phyloP scores from a whole-genome alignment of 1,140 invertebrate genomes.

The Zaprionus ornatus region DNA sequence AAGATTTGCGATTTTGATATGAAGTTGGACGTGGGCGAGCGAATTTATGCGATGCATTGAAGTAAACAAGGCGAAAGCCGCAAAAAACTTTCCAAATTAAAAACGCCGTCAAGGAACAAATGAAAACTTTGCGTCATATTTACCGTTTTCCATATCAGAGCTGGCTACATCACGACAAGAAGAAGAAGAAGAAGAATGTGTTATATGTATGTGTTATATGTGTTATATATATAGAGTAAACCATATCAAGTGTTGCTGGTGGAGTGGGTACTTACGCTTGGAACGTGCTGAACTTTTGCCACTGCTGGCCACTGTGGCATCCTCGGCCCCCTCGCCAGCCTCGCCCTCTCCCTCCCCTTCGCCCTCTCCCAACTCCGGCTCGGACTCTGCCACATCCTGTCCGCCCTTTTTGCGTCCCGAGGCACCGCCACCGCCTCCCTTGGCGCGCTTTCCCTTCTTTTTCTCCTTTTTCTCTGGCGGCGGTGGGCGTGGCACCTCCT shows the following conservation, averaged over 20 bases:
- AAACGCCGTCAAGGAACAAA: conserved; percentile 57
- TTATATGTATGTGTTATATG: background rate
- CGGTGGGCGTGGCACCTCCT: conserved; percentile 83
- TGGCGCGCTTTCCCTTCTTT: conserved; percentile 65
- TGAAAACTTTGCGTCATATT: conserved; percentile 46
- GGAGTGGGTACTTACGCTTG: conserved; percentile 49
- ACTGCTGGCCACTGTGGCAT: conserved; percentile 58
- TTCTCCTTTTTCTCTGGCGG: conserved; percentile 71
- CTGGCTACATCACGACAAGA: conserved; percentile 52
- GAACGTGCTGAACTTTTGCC: conserved; percentile 65
- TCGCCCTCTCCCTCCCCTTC: conserved; percentile 56
- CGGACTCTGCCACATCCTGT: conserved; percentile 55
- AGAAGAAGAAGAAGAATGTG: conserved; percentile 15
- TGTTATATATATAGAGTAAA: background rate
- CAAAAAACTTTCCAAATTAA: conserved; percentile 73
- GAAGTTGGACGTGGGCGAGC: conserved; percentile 59
- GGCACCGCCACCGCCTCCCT: conserved; percentile 58
- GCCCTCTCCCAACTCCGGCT: conserved; percentile 53
- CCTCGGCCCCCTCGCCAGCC: conserved; percentile 37
- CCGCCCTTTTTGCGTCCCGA: conserved; percentile 69
- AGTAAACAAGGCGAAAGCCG: conserved; percentile 6
- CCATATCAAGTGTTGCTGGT: too few species aligned
- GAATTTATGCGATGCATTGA: conserved; percentile 69
- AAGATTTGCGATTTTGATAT: conserved; percentile 76
- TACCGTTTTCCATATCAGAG: conserved; percentile 75